Evolutionary conservation across 2,797 vertebrate species (phyloP).

Genomic region (Gallinago nigripennis): DNA sequence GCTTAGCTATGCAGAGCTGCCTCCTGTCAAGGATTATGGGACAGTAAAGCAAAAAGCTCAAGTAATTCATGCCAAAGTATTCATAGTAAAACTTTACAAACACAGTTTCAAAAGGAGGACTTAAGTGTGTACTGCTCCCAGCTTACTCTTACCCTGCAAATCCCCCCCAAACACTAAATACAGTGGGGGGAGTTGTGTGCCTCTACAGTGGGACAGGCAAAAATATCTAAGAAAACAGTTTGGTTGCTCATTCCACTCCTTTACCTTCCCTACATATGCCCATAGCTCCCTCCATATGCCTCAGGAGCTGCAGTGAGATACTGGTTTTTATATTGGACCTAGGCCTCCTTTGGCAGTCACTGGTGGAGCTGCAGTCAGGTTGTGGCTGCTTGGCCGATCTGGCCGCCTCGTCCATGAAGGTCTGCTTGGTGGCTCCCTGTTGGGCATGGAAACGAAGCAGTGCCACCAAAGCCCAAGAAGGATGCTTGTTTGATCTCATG

Average conservation of each 20-base stretch:
- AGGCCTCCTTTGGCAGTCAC: rapidly evolving
- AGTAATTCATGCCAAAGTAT: not conserved
- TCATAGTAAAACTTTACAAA: not conserved
- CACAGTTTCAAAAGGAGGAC: not conserved
- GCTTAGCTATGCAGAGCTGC: not conserved
- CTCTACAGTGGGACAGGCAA: not conserved
- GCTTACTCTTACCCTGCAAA: not conserved
- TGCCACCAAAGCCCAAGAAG: too few relatives aligned
- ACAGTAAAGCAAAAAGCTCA: not conserved
- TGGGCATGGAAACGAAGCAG: not conserved
- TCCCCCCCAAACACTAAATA: not conserved
- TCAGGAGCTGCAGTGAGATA: not conserved
- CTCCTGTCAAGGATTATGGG: not conserved
- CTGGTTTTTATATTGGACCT: not conserved
- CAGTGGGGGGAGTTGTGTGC: rapidly evolving
- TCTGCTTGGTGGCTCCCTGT: not conserved
- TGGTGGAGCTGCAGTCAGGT: not conserved
- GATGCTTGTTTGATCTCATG: not conserved
- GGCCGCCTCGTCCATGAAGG: not conserved
- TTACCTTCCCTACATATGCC: not conserved
- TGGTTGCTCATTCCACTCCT: not conserved
- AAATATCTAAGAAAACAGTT: not conserved
- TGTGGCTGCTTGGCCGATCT: not conserved
- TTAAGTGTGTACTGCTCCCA: not conserved
- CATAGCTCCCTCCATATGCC: too few relatives aligned